These are phyloP conservation scores for Gracilinanus agilis DNA, from an alignment of 2,113 vertebrate genomes.

Conservation along the genomic window DNA sequence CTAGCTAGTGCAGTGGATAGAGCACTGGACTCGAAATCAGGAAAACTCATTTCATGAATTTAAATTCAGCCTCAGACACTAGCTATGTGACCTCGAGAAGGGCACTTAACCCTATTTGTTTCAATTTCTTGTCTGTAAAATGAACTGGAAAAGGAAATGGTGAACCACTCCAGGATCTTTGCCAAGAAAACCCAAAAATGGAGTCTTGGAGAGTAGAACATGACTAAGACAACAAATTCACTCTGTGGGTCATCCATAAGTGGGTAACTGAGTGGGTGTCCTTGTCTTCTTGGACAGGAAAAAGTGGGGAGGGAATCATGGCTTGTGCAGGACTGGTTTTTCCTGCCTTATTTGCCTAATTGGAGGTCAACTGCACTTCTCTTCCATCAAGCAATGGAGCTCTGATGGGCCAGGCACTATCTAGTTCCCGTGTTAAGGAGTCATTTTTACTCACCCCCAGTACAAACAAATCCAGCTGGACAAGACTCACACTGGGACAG, in stretches of 20 bases:
- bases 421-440: too few relatives aligned
- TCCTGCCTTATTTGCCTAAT: neutral
- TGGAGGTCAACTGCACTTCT: neutral
- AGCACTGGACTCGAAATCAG: too few relatives aligned
- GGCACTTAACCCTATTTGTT: too few relatives aligned
- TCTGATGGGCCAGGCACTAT: neutral
- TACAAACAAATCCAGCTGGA: constrained; percentile 87
- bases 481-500: constrained; percentile 90
- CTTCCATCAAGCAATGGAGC: neutral
- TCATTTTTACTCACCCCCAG: constrained; percentile 82
- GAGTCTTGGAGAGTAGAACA: too few relatives aligned
- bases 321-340: neutral
- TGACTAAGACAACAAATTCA: neutral
- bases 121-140: too few relatives aligned
- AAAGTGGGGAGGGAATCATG: neutral
- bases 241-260: neutral
- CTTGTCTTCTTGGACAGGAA: neutral
- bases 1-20: too few relatives aligned
- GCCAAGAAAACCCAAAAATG: too few relatives aligned
- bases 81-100: too few relatives aligned
- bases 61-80: too few relatives aligned
- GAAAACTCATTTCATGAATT: too few relatives aligned
- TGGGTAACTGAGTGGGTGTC: neutral
- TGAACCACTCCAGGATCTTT: too few relatives aligned
- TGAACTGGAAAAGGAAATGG: too few relatives aligned